These are phyloP conservation scores for Calameuta pallipes DNA, from an alignment of 2,888 invertebrate genomes.

Conservation along the genomic window DNA sequence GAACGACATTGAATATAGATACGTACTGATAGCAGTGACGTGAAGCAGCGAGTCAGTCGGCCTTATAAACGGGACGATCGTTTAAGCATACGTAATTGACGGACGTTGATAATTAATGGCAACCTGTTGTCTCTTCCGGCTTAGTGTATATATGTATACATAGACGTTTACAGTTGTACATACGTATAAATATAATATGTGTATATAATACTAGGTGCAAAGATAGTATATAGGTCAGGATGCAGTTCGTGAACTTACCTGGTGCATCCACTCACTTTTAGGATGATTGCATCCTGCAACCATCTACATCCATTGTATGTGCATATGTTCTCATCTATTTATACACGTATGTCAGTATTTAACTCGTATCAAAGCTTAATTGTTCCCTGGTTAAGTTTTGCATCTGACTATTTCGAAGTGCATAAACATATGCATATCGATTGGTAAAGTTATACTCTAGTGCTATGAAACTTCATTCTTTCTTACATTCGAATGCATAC, in stretches of 20 bases:
- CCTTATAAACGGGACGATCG: constrained; percentile 9
- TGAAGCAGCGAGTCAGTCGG: constrained; percentile 14
- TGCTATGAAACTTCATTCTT: not conserved
- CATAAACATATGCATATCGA: not conserved
- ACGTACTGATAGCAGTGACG: constrained; percentile 15
- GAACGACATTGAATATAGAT: not conserved
- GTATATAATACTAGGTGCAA: not conserved
- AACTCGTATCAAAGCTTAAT: not conserved
- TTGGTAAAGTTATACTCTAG: not conserved
- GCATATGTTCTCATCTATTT: not conserved
- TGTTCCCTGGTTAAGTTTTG: not conserved
- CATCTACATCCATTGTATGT: not conserved
- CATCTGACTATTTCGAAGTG: not conserved
- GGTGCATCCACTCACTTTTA: not conserved
- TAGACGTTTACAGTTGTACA: not conserved
- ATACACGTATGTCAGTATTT: not conserved
- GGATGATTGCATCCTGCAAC: not conserved
- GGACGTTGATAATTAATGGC: constrained; percentile 42
- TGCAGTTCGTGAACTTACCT: not conserved
- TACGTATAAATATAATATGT: not conserved
- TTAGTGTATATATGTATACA: not conserved
- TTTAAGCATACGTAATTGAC: constrained; percentile 34
- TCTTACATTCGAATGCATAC: not conserved
- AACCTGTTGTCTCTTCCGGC: constrained; percentile 37
- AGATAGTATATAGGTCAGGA: not conserved